These are phyloP conservation scores for Euphydryas editha DNA, from an alignment of 2,888 invertebrate genomes.

Conservation along the genomic window DNA sequence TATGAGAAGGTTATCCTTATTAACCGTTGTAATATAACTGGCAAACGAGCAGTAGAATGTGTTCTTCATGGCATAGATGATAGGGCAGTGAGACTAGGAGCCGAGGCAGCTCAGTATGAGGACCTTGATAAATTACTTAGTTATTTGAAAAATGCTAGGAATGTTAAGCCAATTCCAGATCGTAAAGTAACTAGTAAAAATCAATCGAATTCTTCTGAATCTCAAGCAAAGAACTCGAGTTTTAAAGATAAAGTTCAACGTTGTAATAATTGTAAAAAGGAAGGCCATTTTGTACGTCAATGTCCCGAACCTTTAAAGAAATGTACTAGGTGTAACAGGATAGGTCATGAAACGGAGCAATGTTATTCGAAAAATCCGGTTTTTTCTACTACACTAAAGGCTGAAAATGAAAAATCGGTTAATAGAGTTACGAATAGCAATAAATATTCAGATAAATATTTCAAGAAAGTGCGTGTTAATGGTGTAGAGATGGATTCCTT, in stretches of 20 bases:
- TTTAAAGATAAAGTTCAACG: too few species aligned
- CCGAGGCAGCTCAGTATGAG: constrained; percentile 8
- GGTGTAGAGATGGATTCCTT: constrained; percentile 15
- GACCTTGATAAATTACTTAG: constrained; percentile 10
- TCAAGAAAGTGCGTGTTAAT: constrained; percentile 19
- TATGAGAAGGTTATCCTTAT: constrained; percentile 37
- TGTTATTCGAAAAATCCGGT: constrained; percentile 14
- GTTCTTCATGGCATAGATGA: constrained; percentile 15
- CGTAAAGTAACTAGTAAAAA: too few species aligned
- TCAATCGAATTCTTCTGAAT: too few species aligned
- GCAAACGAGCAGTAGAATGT: constrained; percentile 6
- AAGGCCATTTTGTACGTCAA: constrained; percentile 23
- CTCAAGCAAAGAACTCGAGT: too few species aligned
- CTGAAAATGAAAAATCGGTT: constrained; percentile 17
- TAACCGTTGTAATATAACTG: constrained; percentile 28
- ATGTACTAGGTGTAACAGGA: constrained; percentile 22
- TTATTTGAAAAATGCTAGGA: too few species aligned
- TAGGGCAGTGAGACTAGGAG: constrained; percentile 6
- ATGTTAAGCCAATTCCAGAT: too few species aligned
- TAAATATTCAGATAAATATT: constrained; percentile 19
- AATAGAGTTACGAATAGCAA: constrained; percentile 14
- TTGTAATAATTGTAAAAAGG: constrained; percentile 26
- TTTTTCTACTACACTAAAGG: neutral
- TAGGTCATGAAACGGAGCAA: constrained; percentile 23
- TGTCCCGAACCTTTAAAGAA: constrained; percentile 27